These are phyloP conservation scores for Siniperca undulata DNA, from an alignment of 2,797 vertebrate genomes.

Conservation along the genomic window DNA sequence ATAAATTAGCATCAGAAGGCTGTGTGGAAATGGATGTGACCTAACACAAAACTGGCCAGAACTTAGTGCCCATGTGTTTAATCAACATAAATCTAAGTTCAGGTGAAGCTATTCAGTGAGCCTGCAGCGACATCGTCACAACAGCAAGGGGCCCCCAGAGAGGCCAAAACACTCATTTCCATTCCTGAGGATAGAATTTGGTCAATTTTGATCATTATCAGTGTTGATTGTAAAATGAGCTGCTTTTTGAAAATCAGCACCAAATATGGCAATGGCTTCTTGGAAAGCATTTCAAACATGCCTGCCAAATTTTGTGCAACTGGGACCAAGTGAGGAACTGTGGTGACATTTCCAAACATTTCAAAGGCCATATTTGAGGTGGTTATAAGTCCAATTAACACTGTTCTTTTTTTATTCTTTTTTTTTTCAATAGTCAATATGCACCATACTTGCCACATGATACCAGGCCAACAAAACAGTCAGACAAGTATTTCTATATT, in stretches of 20 bases:
- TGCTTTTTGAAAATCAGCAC: conserved; percentile 26
- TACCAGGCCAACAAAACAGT: conserved; percentile 29
- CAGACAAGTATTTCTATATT: conserved; percentile 55
- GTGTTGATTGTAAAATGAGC: not conserved
- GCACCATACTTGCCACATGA: conserved; percentile 18
- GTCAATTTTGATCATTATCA: not conserved
- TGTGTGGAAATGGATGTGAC: not conserved
- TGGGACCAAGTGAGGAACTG: conserved; percentile 28
- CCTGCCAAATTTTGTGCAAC: conserved; percentile 34
- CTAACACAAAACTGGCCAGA: conserved; percentile 3
- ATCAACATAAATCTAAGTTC: not conserved
- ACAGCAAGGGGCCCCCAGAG: not conserved
- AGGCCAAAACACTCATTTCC: not conserved
- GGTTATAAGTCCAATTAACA: conserved; percentile 38
- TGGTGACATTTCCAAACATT: conserved; percentile 40
- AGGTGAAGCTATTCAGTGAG: not conserved
- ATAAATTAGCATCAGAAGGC: not conserved
- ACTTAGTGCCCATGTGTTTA: not conserved
- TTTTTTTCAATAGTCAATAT: conserved; percentile 20
- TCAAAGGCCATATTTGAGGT: conserved; percentile 30
- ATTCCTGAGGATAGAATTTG: not conserved
- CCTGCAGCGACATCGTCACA: not conserved
- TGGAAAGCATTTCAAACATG: conserved; percentile 14
- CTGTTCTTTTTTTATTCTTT: not conserved
- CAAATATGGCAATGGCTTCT: conserved; percentile 7